A percentile compares a stretch with the other conserved stretches of the same genome.
phyloP scores from a whole-genome alignment of 1,140 invertebrate genomes.

The Mercenaria mercenaria region DNA sequence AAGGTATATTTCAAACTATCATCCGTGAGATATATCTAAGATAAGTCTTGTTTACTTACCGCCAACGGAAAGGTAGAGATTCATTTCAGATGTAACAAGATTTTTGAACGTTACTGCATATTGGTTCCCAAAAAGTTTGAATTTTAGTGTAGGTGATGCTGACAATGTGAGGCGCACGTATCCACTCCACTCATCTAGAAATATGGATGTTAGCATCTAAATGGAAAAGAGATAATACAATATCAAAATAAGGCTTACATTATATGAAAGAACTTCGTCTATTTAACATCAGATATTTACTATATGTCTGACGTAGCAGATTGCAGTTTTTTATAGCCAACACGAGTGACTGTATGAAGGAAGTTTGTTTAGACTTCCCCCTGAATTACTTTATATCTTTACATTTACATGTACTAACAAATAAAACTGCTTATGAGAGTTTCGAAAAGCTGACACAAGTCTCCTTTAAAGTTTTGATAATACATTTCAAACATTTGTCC shows the following conservation, averaged over 20 bases:
- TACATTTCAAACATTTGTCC: no score
- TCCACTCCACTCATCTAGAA: slow-evolving; percentile 36
- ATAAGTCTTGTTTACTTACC: no score
- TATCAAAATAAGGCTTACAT: no score
- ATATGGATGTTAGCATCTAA: slow-evolving; percentile 21
- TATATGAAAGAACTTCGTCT: no score
- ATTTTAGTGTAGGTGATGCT: not conserved
- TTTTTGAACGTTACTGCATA: not conserved
- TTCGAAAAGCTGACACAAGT: no score
- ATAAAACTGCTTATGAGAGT: no score
- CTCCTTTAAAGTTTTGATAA: no score
- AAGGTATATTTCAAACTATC: no score
- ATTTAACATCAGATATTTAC: not conserved
- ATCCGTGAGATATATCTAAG: no score
- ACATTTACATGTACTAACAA: no score
- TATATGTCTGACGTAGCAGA: slow-evolving; percentile 24
- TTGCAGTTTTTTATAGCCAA: not conserved
- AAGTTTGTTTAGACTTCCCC: slow-evolving; percentile 43
- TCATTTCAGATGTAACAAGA: not conserved
- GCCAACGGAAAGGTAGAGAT: slow-evolving; percentile 2
- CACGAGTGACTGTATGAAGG: slow-evolving; percentile 21
- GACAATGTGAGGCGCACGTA: not conserved
- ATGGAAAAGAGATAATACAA: not conserved
- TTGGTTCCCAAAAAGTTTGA: not conserved
- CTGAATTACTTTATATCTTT: no score